phyloP scores from a whole-genome alignment of 1,140 invertebrate genomes.

The Cheumatopsyche charites region DNA sequence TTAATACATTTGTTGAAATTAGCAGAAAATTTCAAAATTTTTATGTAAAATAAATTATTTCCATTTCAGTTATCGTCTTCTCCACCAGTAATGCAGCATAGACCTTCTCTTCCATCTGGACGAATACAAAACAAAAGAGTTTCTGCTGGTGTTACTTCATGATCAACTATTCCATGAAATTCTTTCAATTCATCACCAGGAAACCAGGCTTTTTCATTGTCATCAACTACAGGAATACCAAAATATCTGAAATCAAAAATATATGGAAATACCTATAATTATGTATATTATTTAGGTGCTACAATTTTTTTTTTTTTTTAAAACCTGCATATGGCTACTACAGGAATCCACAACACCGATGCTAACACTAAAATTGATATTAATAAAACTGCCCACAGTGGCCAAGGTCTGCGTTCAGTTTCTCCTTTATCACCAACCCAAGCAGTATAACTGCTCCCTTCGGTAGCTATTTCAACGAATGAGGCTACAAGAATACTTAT shows the following conservation, averaged over 20 bases:
- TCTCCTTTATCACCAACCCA: constrained; percentile 79
- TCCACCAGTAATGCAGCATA: constrained; percentile 78
- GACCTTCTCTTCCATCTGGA: constrained; percentile 79
- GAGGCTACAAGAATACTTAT: constrained; percentile 84
- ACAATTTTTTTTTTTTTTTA: not conserved
- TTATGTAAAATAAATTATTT: not conserved
- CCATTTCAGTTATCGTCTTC: constrained; percentile 58
- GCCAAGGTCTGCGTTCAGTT: constrained; percentile 79
- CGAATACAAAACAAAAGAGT: constrained; percentile 83
- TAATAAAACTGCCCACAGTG: constrained; percentile 84
- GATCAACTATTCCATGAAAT: constrained; percentile 83
- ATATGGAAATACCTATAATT: not conserved
- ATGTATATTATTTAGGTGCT: constrained; percentile 1
- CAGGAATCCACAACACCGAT: constrained; percentile 88
- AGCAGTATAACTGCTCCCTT: constrained; percentile 84
- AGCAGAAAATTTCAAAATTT: too few relatives aligned
- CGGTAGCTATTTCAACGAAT: constrained; percentile 79
- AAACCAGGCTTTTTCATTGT: constrained; percentile 91
- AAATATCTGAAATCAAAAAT: constrained; percentile 64
- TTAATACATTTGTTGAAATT: too few relatives aligned
- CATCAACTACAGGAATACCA: constrained; percentile 81
- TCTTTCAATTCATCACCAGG: constrained; percentile 86
- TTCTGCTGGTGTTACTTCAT: constrained; percentile 79
- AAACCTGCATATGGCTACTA: constrained; percentile 80
- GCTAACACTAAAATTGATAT: constrained; percentile 77